phyloP scores from a whole-genome alignment of 2,888 invertebrate genomes.

The Cactoblastis cactorum region DNA sequence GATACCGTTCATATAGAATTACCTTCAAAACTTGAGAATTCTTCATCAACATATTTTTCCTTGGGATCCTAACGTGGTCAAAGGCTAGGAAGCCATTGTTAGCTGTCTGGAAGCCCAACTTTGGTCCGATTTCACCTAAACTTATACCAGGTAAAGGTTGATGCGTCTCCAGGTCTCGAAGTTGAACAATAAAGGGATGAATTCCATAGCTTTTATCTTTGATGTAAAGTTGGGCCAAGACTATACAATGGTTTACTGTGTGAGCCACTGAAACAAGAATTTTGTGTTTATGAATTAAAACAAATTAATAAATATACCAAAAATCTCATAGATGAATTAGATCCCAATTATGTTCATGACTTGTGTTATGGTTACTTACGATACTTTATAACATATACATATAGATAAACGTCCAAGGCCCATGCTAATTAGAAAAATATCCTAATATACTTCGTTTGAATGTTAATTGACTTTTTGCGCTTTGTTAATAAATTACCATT shows the following conservation, averaged over 20 bases:
- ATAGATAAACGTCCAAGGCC: no score
- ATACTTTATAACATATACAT: no score
- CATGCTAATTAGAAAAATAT: no score
- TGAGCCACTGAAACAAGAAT: constrained; percentile 86
- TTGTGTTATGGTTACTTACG: no score
- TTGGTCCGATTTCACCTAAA: constrained; percentile 95
- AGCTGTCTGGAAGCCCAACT: constrained; percentile 91
- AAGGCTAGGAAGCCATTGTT: constrained; percentile 96
- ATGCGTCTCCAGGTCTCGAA: constrained; percentile 91
- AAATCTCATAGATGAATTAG: no score
- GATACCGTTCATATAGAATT: no score
- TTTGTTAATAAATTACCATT: no score
- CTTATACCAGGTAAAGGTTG: constrained; percentile 90
- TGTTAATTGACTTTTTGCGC: no score
- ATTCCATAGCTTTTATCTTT: constrained; percentile 89
- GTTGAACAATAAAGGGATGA: constrained; percentile 94
- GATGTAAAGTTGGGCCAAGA: constrained; percentile 92
- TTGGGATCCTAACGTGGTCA: constrained; percentile 89
- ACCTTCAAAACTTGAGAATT: constrained; percentile 87
- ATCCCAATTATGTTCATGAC: no score
- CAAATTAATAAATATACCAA: no score
- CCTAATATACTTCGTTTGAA: no score
- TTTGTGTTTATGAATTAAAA: no score
- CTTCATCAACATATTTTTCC: constrained; percentile 93
- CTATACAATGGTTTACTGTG: constrained; percentile 92